Evolutionary conservation across 2,888 invertebrate species (phyloP), one percentile per base, ranked within the genome.

Genomic region (Atherix ibis): DNA sequence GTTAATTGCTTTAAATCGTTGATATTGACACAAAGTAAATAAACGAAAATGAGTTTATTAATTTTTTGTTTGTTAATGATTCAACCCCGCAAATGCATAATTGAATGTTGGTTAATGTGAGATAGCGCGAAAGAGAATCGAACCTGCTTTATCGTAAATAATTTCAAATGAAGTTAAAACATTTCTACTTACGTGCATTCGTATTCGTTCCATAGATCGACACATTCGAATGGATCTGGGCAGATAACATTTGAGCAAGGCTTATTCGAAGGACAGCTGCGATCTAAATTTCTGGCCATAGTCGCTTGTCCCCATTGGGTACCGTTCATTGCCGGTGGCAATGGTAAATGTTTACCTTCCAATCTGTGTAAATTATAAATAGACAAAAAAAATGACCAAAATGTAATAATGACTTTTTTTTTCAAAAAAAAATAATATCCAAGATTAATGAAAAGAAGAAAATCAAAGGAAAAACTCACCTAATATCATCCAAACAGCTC

Each of bases 131-230:
- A n/a, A n/a, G n/a, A n/a, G n/a, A n/a, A n/a, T n/a, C n/a, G n/a
- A n/a, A n/a, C n/a, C n/a, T n/a, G n/a, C n/a, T n/a, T n/a, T n/a
- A n/a, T n/a, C n/a, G n/a, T n/a, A n/a, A n/a, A n/a, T n/a, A n/a
- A n/a, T n/a, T n/a, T n/a, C n/a, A n/a, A n/a, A 22, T 22, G 6
- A 12, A 27, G 27, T 10, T 22, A 14, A 28, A 28, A 28, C 10
- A 9, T 25, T 25, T 4, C n/a, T 35, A 80, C 88, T 81, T 66
- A 97, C 88, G 92, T 89, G 88, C 97, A 97, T 60, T 94, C 92
- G 53, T 91, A 89, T 63, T 88, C 85, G 61, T 95, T 95, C 95
- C 97, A 97, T 10, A 95, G 73, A 64, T 91, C 94, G 43, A 88
- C 83, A 63, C 92, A 95, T 52, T 88, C 88, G 58, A 91, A 89